Percentiles rank a stretch among this genome's conserved stretches.
These are phyloP conservation scores for Deroplatys truncata DNA, from an alignment of 2,888 invertebrate genomes.

Conservation along the genomic window DNA sequence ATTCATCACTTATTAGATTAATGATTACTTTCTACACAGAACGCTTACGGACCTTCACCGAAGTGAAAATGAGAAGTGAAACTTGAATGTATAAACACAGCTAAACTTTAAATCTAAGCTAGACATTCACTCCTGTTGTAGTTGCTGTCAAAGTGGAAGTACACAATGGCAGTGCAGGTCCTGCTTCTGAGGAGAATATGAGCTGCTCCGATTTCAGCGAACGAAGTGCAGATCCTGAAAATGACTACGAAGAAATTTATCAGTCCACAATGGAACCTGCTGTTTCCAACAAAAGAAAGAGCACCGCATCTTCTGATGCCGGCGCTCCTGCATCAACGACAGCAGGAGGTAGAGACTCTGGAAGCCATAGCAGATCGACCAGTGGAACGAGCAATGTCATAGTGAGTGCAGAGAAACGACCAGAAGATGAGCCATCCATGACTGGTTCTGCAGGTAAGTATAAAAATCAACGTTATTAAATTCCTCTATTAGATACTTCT, in stretches of 20 bases:
- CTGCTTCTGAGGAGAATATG: conserved; percentile 60
- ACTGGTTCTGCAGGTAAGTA: conserved; percentile 28
- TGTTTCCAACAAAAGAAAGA: conserved; percentile 36
- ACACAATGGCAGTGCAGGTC: conserved; percentile 62
- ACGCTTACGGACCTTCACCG: too few species aligned
- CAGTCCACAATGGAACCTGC: conserved; percentile 53
- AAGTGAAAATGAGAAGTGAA: too few species aligned
- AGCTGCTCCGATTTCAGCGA: conserved; percentile 50
- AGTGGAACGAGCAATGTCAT: conserved; percentile 43
- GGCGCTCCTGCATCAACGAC: too few species aligned
- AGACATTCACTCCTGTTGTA: not conserved
- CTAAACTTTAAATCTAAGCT: too few species aligned
- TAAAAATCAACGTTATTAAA: too few species aligned
- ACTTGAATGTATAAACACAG: too few species aligned
- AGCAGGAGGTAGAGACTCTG: not conserved
- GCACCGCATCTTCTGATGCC: not conserved
- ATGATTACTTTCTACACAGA: too few species aligned
- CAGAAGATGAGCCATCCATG: conserved; percentile 24
- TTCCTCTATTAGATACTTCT: too few species aligned
- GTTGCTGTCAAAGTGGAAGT: conserved; percentile 78
- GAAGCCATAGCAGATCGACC: conserved; percentile 67
- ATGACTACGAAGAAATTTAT: conserved; percentile 75
- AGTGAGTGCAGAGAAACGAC: conserved; percentile 19
- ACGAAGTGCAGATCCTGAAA: conserved; percentile 47
- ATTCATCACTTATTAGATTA: too few species aligned